phyloP scores from a whole-genome alignment of 1,140 invertebrate species.

The Hypothenemus hampei region DNA sequence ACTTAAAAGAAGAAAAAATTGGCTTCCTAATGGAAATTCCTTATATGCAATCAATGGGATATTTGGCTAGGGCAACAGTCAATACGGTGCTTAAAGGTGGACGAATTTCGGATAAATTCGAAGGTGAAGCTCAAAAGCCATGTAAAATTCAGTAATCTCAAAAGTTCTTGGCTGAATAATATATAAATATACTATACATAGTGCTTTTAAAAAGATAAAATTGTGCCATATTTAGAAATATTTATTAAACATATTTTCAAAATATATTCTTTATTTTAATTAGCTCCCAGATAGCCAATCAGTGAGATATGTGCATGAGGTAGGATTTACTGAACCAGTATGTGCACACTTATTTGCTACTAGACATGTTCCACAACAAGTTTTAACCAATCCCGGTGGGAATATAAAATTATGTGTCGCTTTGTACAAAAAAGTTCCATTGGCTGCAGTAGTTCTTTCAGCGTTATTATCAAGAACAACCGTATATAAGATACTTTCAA shows the following conservation, averaged over 20 bases:
- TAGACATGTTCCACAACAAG: slow-evolving; percentile 89
- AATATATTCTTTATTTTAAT: too few species aligned
- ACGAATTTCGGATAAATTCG: slow-evolving; percentile 45
- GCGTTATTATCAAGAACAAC: slow-evolving; percentile 92
- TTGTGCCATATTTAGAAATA: too few species aligned
- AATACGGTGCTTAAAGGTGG: slow-evolving; percentile 81
- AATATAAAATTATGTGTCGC: slow-evolving; percentile 66
- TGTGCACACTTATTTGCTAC: slow-evolving; percentile 73
- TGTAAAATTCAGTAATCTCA: slow-evolving; percentile 19
- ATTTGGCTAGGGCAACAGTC: slow-evolving; percentile 86
- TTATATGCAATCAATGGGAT: slow-evolving; percentile 76
- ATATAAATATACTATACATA: too few species aligned
- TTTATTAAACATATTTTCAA: too few species aligned
- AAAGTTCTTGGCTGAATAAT: too few species aligned
- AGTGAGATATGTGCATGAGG: slow-evolving; percentile 78
- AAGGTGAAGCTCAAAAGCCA: slow-evolving; percentile 34
- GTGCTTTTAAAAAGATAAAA: too few species aligned
- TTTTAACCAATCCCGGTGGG: slow-evolving; percentile 71
- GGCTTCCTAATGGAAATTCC: slow-evolving; percentile 66
- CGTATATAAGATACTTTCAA: slow-evolving; percentile 89
- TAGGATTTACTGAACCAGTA: slow-evolving; percentile 74
- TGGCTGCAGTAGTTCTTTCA: slow-evolving; percentile 63
- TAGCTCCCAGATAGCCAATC: slow-evolving; percentile 70
- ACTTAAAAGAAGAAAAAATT: slow-evolving; percentile 53
- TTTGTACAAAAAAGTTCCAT: slow-evolving; percentile 70